Percentiles rank a stretch among this genome's conserved stretches.
Conservation (phyloP, 2,888 invertebrate genomes). For the Carcina quercana region DNA sequence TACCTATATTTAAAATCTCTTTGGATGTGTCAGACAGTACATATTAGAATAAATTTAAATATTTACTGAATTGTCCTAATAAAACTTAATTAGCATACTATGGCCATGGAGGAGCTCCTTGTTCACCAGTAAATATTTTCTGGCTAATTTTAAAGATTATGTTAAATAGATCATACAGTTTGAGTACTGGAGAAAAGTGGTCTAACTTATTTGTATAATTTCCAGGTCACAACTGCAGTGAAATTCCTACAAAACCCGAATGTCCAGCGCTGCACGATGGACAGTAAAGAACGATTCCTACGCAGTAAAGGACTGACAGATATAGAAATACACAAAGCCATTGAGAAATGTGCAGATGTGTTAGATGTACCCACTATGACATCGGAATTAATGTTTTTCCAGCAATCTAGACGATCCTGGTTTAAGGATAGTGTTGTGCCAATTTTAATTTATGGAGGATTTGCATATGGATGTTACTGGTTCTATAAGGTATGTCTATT, state of each 20-base stretch:
- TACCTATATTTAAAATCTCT: too few species aligned
- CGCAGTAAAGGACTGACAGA: conserved; percentile 85
- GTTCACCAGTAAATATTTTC: too few species aligned
- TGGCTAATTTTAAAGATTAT: too few species aligned
- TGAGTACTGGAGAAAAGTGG: too few species aligned
- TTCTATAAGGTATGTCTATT: conserved; percentile 87
- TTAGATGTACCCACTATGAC: conserved; percentile 51
- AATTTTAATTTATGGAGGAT: conserved; percentile 83
- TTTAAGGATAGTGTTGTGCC: conserved; percentile 82
- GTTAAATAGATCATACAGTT: too few species aligned
- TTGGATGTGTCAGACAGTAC: too few species aligned
- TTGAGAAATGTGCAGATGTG: conserved; percentile 76
- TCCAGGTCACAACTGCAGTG: conserved; percentile 87
- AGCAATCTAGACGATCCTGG: conserved; percentile 48
- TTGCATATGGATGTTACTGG: conserved; percentile 85
- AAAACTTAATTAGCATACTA: too few species aligned
- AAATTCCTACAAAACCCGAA: conserved; percentile 92
- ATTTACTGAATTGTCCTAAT: too few species aligned
- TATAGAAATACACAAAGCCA: conserved; percentile 82
- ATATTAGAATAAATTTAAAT: too few species aligned
- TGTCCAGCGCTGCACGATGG: conserved; percentile 82
- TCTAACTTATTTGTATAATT: conserved; percentile 11
- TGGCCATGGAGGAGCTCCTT: too few species aligned
- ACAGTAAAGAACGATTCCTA: conserved; percentile 86
- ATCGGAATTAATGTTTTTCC: conserved; percentile 58